Evolutionary conservation across 2,888 invertebrate genomes (phyloP), one percentile per base, ranked within the genome.

Genomic region (Himalopsyche japonica): DNA sequence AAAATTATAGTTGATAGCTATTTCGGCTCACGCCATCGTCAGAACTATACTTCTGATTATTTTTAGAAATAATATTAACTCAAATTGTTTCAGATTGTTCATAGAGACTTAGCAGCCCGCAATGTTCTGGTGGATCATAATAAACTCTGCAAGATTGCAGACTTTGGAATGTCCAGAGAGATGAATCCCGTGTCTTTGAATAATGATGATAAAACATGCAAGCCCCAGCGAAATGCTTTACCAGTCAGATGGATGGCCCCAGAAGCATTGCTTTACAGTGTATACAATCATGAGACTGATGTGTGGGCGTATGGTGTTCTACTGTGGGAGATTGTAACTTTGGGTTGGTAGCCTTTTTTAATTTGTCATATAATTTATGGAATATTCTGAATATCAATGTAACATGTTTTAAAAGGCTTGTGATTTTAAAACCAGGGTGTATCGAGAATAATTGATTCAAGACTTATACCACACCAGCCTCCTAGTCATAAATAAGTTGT

Each of bases 281-380:
- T 96, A 76, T 96, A 96, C 90, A 96, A 96, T 84, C 95, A 95
- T 43, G 95, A 96, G 89, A 95, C 96, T 0, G 97, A 97, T 88
- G 96, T 97, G 4, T 97, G 97, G 97, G 96, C 97, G 48, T 97
- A 96, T 88, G 97, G 97, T 24, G 96, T 97, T 81, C 92, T 97
- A 64, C 92, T 97, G 88, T 97, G 97, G 97, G 97, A 97, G 91
- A 96, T 97, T 86, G 96, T 97, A 64, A 97, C 97, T 10, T 92
- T 97, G 88, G 97, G 97, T 95, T 88, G 87, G 88, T 79, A 78
- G 24, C 47, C 47, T 43, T 32, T 47, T 80, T 30, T 64, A 37
- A 37, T 37, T 10, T 10, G 10, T 37, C 10, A 1, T 37, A 37
- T 8, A 37, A 37, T 37, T 8, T 37, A 37, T 8, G 8, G 10